A percentile compares a stretch with the other conserved stretches of the same genome.
phyloP scores from a whole-genome alignment of 2,113 vertebrate species.

The Amia ocellicauda region DNA sequence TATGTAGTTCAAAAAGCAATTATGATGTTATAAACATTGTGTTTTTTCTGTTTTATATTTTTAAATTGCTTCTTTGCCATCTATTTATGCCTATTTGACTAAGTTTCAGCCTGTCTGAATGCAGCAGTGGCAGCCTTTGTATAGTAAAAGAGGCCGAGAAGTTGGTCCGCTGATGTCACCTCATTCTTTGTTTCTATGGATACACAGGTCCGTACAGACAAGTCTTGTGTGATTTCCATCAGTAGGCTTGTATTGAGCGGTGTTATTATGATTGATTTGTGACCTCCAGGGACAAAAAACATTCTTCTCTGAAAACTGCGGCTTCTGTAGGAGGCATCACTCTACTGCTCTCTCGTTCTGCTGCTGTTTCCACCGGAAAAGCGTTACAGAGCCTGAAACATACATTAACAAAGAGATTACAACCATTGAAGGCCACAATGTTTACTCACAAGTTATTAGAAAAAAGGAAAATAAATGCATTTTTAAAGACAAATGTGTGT shows the following conservation, averaged over 20 bases:
- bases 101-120: neutral
- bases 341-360: neutral
- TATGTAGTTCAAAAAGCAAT: too few relatives aligned
- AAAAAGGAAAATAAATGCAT: neutral
- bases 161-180: neutral
- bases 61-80: neutral
- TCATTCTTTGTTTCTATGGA: constrained; percentile 46
- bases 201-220: constrained; percentile 20
- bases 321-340: constrained; percentile 8
- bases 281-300: constrained; percentile 35
- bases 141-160: neutral
- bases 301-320: constrained; percentile 15
- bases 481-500: neutral
- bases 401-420: too few relatives aligned
- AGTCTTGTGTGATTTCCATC: constrained; percentile 42
- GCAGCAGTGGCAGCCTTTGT: neutral
- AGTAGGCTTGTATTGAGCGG: constrained; percentile 42
- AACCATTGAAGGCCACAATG: too few relatives aligned
- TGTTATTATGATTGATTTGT: constrained; percentile 50
- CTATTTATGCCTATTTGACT: neutral
- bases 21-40: too few relatives aligned
- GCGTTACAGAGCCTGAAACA: too few relatives aligned
- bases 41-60: too few relatives aligned
- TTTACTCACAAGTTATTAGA: neutral
- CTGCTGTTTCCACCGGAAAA: neutral